Percentiles rank a stretch among this genome's conserved stretches.
phyloP scores from a whole-genome alignment of 2,113 vertebrate species.

The Piliocolobus tephrosceles region DNA sequence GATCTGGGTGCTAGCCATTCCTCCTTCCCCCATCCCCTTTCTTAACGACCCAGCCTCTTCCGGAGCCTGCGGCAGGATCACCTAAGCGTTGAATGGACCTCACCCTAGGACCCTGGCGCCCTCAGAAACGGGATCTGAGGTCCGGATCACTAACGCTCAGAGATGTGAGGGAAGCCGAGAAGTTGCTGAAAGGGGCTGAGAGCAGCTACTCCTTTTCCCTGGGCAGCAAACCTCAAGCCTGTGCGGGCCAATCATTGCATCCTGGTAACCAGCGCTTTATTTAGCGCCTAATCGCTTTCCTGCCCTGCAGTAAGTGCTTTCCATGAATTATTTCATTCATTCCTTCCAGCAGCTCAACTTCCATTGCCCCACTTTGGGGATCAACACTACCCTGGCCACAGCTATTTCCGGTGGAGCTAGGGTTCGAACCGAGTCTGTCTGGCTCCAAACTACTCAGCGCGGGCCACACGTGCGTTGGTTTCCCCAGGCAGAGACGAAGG shows the following conservation, averaged over 20 bases:
- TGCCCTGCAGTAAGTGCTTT: not conserved
- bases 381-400: not conserved
- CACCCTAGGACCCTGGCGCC: fast-evolving
- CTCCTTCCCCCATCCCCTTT: fast-evolving
- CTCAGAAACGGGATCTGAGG: not conserved
- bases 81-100: fast-evolving
- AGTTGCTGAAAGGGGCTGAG: not conserved
- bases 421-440: not conserved
- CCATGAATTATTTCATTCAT: not conserved
- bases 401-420: not conserved
- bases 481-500: fast-evolving
- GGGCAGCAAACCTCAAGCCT: not conserved
- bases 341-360: not conserved
- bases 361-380: not conserved
- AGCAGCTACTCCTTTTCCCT: not conserved
- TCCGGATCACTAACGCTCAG: fast-evolving
- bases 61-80: fast-evolving
- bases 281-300: not conserved
- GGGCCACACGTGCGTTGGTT: not conserved
- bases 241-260: not conserved
- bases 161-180: not conserved
- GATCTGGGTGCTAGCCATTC: fast-evolving
- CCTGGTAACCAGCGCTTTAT: not conserved
- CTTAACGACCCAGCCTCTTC: too few relatives aligned
- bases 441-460: not conserved